Percentiles rank a stretch among this genome's conserved stretches.
phyloP scores from a whole-genome alignment of 2,113 vertebrate genomes.

The Alligator mississippiensis region DNA sequence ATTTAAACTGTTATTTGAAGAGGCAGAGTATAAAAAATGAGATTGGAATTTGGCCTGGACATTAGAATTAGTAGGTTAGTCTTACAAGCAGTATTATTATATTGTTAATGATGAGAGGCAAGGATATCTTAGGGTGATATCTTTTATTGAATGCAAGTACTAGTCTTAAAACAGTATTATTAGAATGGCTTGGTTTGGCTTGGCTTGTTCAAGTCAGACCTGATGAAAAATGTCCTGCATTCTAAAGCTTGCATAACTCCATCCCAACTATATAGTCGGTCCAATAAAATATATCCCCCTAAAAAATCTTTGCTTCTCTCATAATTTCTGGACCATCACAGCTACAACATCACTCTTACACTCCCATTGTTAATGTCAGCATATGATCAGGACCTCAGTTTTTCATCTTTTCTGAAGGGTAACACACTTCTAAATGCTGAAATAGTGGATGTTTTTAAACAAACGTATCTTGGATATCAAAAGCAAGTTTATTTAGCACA shows the following conservation, averaged over 20 bases:
- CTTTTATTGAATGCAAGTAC: neutral
- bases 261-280: too few relatives aligned
- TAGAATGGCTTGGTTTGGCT: neutral
- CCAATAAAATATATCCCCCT: too few relatives aligned
- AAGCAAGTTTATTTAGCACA: neutral
- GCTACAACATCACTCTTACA: too few relatives aligned
- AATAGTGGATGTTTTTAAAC: neutral
- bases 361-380: too few relatives aligned
- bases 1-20: neutral
- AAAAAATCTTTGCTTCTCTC: too few relatives aligned
- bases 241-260: neutral
- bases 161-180: neutral
- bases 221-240: neutral
- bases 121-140: too few relatives aligned
- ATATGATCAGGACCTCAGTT: neutral
- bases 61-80: neutral
- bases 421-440: neutral
- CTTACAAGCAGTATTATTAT: neutral
- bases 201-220: neutral
- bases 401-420: neutral
- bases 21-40: conserved; percentile 4
- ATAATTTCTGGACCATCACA: too few relatives aligned
- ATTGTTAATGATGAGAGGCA: conserved; percentile 6
- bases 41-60: neutral
- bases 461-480: neutral